A percentile compares a stretch with the other conserved stretches of the same genome.
phyloP scores from a whole-genome alignment of 1,140 invertebrate genomes.

The Alviniconcha marisindica region DNA sequence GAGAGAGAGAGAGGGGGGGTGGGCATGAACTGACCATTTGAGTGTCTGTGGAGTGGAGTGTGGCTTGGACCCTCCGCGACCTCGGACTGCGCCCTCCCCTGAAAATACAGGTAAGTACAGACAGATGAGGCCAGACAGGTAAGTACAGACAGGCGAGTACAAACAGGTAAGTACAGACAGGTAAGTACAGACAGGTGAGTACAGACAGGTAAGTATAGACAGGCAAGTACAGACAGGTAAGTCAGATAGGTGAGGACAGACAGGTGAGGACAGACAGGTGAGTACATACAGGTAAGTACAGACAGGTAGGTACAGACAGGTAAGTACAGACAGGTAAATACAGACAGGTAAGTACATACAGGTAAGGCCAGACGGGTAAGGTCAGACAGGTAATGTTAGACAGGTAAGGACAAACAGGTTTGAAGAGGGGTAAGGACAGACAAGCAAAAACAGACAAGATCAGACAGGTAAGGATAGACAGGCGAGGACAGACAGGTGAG shows the following conservation, averaged over 20 bases:
- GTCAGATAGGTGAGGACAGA: neutral
- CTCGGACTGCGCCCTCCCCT: neutral
- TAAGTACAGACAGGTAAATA: neutral
- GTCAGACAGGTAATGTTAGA: neutral
- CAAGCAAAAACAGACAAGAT: neutral
- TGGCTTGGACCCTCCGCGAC: constrained; percentile 69
- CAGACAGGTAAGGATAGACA: no score
- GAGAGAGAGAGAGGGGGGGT: no score
- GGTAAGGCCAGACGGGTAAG: neutral
- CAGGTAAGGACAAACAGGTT: neutral
- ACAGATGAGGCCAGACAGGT: neutral
- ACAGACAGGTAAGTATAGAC: neutral
- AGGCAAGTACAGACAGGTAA: neutral
- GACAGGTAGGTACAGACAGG: neutral
- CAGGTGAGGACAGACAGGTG: neutral
- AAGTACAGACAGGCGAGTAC: neutral
- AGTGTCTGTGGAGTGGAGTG: constrained; percentile 80
- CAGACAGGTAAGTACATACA: neutral
- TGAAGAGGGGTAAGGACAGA: neutral
- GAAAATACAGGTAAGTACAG: neutral
- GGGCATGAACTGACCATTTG: constrained; percentile 75
- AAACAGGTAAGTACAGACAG: neutral
- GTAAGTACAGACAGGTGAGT: neutral
- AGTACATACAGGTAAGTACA: no score
- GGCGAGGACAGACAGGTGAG: no score